phyloP scores from a whole-genome alignment of 2,888 invertebrate species.

The Hipparchia semele region DNA sequence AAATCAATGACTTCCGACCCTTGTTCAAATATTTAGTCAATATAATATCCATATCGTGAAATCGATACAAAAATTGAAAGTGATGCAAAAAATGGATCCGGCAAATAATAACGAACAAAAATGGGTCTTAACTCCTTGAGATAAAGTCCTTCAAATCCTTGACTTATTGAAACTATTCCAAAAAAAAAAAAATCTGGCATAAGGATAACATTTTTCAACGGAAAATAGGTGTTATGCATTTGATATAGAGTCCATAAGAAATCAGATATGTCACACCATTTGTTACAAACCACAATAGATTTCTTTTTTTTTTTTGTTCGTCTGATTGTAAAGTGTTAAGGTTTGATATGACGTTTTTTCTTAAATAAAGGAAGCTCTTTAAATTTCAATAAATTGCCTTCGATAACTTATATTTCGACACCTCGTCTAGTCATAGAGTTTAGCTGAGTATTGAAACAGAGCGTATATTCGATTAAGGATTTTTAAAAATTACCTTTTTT shows the following conservation, averaged over 20 bases:
- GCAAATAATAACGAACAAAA: neutral
- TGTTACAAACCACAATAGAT: constrained; percentile 18
- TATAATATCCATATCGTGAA: constrained; percentile 37
- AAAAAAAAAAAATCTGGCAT: constrained; percentile 16
- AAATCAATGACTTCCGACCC: constrained; percentile 46
- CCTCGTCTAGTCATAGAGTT: constrained; percentile 64
- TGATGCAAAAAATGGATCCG: constrained; percentile 26
- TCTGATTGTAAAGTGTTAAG: constrained; percentile 28
- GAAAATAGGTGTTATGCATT: constrained; percentile 10
- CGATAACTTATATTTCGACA: constrained; percentile 72
- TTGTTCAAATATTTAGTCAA: constrained; percentile 39
- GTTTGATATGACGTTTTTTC: constrained; percentile 41
- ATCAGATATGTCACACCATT: constrained; percentile 25
- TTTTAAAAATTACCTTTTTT: too few relatives aligned
- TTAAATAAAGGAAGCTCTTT: constrained; percentile 57
- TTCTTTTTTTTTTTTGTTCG: constrained; percentile 11
- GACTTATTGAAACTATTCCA: constrained; percentile 40
- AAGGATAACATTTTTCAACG: neutral
- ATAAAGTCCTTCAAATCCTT: neutral
- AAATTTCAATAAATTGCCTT: constrained; percentile 65
- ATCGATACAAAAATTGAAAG: constrained; percentile 48
- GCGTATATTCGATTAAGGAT: too few relatives aligned
- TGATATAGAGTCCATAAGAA: neutral
- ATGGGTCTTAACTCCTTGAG: neutral
- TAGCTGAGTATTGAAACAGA: neutral